Percentiles rank a stretch among this genome's conserved stretches.
Conservation (phyloP, 2,888 invertebrate species). For the Encarsia formosa region DNA sequence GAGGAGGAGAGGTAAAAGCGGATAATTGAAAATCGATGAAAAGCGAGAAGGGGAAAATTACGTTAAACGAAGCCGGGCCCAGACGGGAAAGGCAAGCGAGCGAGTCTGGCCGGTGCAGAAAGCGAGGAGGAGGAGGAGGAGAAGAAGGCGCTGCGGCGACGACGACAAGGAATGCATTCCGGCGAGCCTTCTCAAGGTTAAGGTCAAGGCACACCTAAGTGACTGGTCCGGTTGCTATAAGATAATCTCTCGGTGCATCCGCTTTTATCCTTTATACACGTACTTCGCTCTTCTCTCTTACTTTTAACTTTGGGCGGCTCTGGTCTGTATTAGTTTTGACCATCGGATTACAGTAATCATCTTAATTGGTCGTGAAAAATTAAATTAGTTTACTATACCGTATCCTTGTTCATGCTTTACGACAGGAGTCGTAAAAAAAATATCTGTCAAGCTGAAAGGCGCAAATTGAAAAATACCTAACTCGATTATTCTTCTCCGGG, state of each 20-base stretch:
- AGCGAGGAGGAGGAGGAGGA: neutral
- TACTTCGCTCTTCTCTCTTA: neutral
- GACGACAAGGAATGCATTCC: constrained; percentile 39
- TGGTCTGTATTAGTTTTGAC: no score
- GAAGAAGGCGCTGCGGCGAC: neutral
- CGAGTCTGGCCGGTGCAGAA: no score
- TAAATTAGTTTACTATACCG: neutral
- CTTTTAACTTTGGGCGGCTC: no score
- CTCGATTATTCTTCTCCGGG: constrained; percentile 8
- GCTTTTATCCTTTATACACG: neutral
- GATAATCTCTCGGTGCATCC: neutral
- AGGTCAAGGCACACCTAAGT: constrained; percentile 45
- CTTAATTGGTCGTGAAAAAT: neutral
- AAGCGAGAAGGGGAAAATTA: no score
- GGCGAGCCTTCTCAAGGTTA: constrained; percentile 40
- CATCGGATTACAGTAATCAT: neutral
- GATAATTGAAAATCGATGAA: no score
- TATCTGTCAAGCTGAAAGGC: constrained; percentile 5
- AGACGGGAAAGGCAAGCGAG: no score
- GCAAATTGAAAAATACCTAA: constrained; percentile 17
- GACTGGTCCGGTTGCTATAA: constrained; percentile 19
- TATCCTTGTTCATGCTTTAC: neutral
- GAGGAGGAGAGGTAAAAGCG: no score
- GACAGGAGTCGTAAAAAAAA: constrained; percentile 3
- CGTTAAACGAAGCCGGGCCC: no score